A percentile compares a stretch with the other conserved stretches of the same genome.
phyloP scores from a whole-genome alignment of 2,888 invertebrate species.

The Hydropsyche betteni region DNA sequence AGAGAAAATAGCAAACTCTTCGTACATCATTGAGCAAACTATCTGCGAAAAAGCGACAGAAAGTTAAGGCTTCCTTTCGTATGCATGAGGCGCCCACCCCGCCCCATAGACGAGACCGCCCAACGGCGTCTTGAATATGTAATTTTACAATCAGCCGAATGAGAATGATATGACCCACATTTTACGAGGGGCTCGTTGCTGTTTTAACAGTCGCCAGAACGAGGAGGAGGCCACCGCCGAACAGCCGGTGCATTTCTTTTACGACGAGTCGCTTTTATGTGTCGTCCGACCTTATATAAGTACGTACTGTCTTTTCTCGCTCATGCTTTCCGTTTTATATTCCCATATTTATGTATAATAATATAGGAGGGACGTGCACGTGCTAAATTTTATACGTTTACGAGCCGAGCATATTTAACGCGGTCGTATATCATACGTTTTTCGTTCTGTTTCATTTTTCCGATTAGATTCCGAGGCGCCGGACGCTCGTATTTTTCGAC shows the following conservation, averaged over 20 bases:
- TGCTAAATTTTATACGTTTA: constrained; percentile 11
- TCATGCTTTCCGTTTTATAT: background rate
- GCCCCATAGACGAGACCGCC: constrained; percentile 46
- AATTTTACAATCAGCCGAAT: constrained; percentile 52
- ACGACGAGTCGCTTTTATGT: constrained; percentile 13
- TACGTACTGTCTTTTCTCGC: background rate
- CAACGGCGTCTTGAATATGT: constrained; percentile 50
- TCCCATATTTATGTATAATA: background rate
- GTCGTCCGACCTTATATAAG: constrained; percentile 11
- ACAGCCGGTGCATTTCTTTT: constrained; percentile 28
- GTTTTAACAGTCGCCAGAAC: constrained; percentile 19
- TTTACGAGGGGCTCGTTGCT: constrained; percentile 38
- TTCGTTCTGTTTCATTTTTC: background rate
- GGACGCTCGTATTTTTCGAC: too few species aligned
- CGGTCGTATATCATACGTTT: constrained; percentile 13
- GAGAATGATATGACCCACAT: constrained; percentile 50
- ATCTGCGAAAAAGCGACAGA: too few species aligned
- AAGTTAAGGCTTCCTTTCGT: too few species aligned
- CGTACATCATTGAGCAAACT: too few species aligned
- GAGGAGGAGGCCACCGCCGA: background rate
- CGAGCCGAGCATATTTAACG: constrained; percentile 20
- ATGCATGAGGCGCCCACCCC: background rate
- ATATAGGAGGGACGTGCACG: background rate
- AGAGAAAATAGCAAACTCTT: too few species aligned
- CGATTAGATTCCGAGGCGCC: too few species aligned